These are phyloP conservation scores for Eolophus roseicapilla DNA, from an alignment of 2,113 vertebrate species.

Conservation along the genomic window DNA sequence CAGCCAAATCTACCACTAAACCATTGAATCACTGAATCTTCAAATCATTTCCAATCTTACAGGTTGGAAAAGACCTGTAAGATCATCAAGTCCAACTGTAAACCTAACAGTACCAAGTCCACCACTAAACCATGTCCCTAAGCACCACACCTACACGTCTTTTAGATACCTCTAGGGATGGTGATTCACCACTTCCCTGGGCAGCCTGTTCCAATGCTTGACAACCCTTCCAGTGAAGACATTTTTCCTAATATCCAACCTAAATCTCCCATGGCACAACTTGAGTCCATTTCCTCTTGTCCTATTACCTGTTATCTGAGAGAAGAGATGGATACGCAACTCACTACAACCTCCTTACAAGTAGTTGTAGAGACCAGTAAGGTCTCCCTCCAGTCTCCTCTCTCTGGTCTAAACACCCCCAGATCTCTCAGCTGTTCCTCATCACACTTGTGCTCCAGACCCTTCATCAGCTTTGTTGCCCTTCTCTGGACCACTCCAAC, in stretches of 20 bases:
- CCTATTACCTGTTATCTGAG: not conserved
- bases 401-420: not conserved
- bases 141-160: not conserved
- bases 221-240: not conserved
- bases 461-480: not conserved
- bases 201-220: not conserved
- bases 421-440: not conserved
- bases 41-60: not conserved
- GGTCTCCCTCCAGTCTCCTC: not conserved
- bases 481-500: not conserved
- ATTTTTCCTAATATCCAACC: not conserved
- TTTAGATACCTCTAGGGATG: not conserved
- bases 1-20: not conserved
- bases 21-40: not conserved
- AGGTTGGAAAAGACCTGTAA: not conserved
- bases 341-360: not conserved
- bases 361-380: not conserved
- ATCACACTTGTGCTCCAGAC: not conserved
- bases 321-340: rapidly evolving
- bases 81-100: not conserved
- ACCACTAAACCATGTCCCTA: not conserved
- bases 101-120: not conserved
- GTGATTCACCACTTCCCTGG: not conserved
- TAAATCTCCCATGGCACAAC: not conserved
- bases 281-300: not conserved